phyloP scores from a whole-genome alignment of 2,113 vertebrate genomes.

The Ophiodon elongatus region DNA sequence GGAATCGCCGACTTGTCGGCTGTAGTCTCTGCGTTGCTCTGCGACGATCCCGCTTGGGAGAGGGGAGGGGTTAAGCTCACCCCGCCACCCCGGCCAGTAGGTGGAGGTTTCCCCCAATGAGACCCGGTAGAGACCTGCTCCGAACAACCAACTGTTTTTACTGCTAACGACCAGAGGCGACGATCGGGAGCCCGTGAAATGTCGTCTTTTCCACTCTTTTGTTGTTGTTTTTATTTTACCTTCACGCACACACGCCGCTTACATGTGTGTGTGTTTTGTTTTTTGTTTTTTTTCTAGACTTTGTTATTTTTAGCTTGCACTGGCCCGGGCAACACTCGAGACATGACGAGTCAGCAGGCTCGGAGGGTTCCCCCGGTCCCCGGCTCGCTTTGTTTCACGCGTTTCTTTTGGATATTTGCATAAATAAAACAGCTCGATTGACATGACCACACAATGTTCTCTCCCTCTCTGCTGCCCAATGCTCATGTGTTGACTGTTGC shows the following conservation, averaged over 20 bases:
- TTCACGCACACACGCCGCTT: not conserved
- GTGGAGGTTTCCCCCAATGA: not conserved
- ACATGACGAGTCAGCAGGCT: not conserved
- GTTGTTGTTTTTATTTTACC: not conserved
- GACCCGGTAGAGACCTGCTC: not conserved
- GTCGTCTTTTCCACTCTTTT: slow-evolving; percentile 3
- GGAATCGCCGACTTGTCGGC: not conserved
- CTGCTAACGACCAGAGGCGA: not conserved
- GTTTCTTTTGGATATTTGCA: not conserved
- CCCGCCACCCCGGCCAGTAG: slow-evolving; percentile 14
- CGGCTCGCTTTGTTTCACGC: not conserved
- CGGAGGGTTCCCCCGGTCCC: not conserved
- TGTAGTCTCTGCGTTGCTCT: no score
- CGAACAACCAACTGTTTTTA: not conserved
- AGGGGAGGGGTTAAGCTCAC: no score
- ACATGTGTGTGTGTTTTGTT: slow-evolving; percentile 5
- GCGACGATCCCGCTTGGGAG: no score
- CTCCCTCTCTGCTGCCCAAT: not conserved
- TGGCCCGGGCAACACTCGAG: slow-evolving; percentile 31
- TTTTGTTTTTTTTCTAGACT: slow-evolving; percentile 35
- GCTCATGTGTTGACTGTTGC: slow-evolving; percentile 46
- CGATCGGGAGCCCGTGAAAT: not conserved
- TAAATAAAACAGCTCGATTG: not conserved
- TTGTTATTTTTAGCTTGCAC: slow-evolving; percentile 46
- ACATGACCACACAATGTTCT: not conserved